Conservation (phyloP, 2,113 vertebrate genomes). For the Diadophis punctatus region DNA sequence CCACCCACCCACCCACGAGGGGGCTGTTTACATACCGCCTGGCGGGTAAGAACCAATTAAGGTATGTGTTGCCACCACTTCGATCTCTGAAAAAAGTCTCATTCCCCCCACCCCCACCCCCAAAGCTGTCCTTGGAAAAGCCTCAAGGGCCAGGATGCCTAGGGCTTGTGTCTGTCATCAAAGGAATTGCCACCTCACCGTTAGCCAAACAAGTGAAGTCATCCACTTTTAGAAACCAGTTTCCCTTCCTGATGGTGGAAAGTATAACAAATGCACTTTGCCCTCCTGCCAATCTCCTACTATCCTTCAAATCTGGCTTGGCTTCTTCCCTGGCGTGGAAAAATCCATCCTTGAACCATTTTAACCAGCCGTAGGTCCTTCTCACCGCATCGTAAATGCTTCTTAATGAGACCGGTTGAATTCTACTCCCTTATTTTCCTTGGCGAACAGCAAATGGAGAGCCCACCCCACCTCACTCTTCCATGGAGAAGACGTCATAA, state of each 20-base stretch:
- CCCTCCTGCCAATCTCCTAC: not conserved
- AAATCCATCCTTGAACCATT: conserved; percentile 42
- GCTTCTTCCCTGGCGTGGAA: not conserved
- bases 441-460: conserved; percentile 44
- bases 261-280: conserved; percentile 50
- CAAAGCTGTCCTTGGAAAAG: not conserved
- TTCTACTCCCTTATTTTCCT: conserved; percentile 52
- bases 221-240: conserved; percentile 67
- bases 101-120: not conserved
- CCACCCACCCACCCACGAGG: not conserved
- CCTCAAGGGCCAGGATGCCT: not conserved
- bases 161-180: not conserved
- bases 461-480: conserved; percentile 24
- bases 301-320: not conserved
- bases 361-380: conserved; percentile 3
- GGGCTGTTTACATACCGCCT: not conserved
- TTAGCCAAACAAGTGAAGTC: conserved; percentile 72
- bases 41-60: not conserved
- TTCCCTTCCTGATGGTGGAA: conserved; percentile 58
- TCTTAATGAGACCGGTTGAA: conserved; percentile 35
- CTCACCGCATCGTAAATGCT: conserved; percentile 16
- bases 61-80: conserved; percentile 6
- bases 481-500: conserved; percentile 33
- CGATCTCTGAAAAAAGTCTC: not conserved
- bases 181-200: not conserved